Evolutionary conservation across 2,113 vertebrate genomes (phyloP).

Genomic region (Porphyrio hochstetteri): DNA sequence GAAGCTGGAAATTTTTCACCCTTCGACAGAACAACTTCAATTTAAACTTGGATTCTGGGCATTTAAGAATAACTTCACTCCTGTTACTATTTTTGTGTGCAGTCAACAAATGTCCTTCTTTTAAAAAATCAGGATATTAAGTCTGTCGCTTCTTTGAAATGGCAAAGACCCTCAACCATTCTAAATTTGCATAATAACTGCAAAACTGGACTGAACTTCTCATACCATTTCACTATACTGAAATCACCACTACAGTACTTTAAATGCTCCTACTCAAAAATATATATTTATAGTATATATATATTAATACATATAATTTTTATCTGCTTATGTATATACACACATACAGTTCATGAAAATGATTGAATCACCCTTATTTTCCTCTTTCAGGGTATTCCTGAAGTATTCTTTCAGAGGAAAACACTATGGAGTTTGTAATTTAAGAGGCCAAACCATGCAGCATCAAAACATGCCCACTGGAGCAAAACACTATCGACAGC

Average conservation of each 20-base stretch:
- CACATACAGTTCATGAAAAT: not conserved
- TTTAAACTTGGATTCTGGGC: not conserved
- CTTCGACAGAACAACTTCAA: not conserved
- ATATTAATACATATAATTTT: not conserved
- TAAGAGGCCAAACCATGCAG: not conserved
- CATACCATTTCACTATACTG: not conserved
- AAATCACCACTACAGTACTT: not conserved
- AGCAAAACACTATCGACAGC: not conserved
- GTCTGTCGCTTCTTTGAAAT: not conserved
- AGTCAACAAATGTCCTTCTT: not conserved
- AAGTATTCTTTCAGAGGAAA: not conserved
- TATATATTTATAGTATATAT: not conserved
- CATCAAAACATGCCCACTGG: not conserved
- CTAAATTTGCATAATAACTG: not conserved
- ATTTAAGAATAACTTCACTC: not conserved
- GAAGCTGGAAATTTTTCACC: not conserved
- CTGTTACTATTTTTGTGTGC: not conserved
- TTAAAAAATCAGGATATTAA: not conserved
- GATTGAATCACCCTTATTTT: not conserved
- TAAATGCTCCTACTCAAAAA: not conserved
- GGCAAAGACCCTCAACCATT: not conserved
- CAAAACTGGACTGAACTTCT: not conserved
- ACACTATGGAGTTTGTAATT: not conserved
- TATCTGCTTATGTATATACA: not conserved
- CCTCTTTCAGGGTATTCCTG: not conserved